Evolutionary conservation across 2,113 vertebrate species (phyloP).

Genomic region (Silurus asotus): DNA sequence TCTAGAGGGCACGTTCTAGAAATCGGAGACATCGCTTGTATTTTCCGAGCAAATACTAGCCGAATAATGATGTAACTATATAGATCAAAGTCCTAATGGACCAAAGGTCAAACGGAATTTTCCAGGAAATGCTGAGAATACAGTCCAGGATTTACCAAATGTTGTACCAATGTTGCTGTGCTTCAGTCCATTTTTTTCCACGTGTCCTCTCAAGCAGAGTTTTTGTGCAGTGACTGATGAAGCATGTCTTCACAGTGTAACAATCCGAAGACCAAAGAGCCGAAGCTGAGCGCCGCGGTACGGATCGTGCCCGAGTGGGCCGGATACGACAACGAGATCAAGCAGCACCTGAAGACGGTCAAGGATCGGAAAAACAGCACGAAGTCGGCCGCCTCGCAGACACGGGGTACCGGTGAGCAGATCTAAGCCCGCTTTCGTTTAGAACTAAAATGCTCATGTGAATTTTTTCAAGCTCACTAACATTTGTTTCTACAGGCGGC

Average conservation of each 20-base stretch:
- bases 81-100: too few relatives aligned
- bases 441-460: not conserved
- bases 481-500: slow-evolving; percentile 62
- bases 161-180: too few relatives aligned
- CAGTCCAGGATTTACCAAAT: too few relatives aligned
- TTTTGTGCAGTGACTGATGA: slow-evolving; percentile 44
- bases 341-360: slow-evolving; percentile 72
- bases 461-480: not conserved
- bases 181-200: too few relatives aligned
- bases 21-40: too few relatives aligned
- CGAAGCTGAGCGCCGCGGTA: slow-evolving; percentile 88
- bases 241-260: slow-evolving; percentile 82
- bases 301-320: slow-evolving; percentile 93
- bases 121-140: too few relatives aligned
- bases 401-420: slow-evolving; percentile 57
- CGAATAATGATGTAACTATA: too few relatives aligned
- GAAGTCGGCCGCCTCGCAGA: slow-evolving; percentile 35
- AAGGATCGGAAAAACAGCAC: slow-evolving; percentile 63
- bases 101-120: too few relatives aligned
- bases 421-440: not conserved
- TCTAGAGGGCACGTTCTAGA: too few relatives aligned
- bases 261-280: slow-evolving; percentile 97
- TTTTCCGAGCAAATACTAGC: too few relatives aligned
- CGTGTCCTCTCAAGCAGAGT: not conserved
- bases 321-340: slow-evolving; percentile 87